Conservation (phyloP, 2,113 vertebrate genomes). For the Pantherophis guttatus region DNA sequence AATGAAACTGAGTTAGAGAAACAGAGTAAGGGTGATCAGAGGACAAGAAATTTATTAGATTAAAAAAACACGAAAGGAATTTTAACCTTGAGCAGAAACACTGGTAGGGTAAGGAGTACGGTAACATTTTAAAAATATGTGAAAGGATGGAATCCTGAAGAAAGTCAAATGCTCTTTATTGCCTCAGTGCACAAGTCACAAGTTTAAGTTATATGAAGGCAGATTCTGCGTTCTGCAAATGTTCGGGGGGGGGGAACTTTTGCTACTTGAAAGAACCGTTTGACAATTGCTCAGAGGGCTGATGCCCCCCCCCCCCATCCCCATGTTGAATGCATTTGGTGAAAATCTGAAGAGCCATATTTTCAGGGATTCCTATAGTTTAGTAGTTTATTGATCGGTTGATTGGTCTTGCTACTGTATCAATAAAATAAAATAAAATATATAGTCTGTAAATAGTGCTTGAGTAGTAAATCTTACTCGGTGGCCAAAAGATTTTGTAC, state of each 20-base stretch:
- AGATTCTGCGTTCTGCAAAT: not conserved
- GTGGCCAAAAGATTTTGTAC: not conserved
- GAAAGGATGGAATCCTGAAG: not conserved
- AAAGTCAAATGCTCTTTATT: not conserved
- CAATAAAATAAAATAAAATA: not conserved
- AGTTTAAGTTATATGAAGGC: not conserved
- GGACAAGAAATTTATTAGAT: not conserved
- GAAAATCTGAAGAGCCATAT: not conserved
- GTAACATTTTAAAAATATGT: not conserved
- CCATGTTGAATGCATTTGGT: not conserved
- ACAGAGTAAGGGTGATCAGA: not conserved
- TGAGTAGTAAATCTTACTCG: not conserved
- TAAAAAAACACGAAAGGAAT: not conserved
- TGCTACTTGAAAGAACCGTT: not conserved
- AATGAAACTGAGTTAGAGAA: not conserved
- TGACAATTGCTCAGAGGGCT: not conserved
- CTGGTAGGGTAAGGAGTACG: not conserved
- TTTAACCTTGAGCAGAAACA: not conserved
- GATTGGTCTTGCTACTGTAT: not conserved
- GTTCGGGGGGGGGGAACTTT: fast-evolving
- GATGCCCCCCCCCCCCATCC: not conserved
- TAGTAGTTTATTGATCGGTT: not conserved
- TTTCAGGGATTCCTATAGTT: not conserved
- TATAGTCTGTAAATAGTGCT: not conserved
- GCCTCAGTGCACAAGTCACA: not conserved